Evolutionary conservation across 1,140 invertebrate species (phyloP).

Genomic region (Carposina sasakii): DNA sequence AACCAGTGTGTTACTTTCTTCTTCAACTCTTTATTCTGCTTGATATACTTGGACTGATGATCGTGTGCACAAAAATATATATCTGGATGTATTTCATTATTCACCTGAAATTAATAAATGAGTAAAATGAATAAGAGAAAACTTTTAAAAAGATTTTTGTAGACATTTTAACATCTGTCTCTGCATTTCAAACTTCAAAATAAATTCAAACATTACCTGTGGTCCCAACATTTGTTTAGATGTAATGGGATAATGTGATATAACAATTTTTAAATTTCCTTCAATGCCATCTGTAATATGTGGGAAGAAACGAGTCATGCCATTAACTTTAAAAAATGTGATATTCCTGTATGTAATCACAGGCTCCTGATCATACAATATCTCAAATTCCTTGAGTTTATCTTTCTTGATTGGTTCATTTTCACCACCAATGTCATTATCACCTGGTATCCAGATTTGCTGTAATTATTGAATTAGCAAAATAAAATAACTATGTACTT

Average conservation of each 20-base stretch:
- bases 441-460: slow-evolving; percentile 92
- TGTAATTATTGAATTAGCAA: slow-evolving; percentile 71
- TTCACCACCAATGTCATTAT: slow-evolving; percentile 97
- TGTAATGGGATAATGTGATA: slow-evolving; percentile 82
- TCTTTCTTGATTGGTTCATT: slow-evolving; percentile 81
- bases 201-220: too few relatives aligned
- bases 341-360: slow-evolving; percentile 75
- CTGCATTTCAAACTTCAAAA: too few relatives aligned
- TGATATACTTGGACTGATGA: slow-evolving; percentile 73
- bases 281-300: slow-evolving; percentile 49
- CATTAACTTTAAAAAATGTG: slow-evolving; percentile 80
- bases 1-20: slow-evolving; percentile 35
- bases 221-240: slow-evolving; percentile 74
- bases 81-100: slow-evolving; percentile 80
- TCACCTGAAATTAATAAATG: slow-evolving; percentile 68
- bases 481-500: too few relatives aligned
- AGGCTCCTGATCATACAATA: slow-evolving; percentile 81
- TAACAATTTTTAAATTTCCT: slow-evolving; percentile 75
- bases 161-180: too few relatives aligned
- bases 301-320: slow-evolving; percentile 73
- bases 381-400: slow-evolving; percentile 85
- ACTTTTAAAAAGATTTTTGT: too few relatives aligned
- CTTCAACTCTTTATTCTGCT: slow-evolving; percentile 38
- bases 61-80: slow-evolving; percentile 90
- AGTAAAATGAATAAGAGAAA: too few relatives aligned